Evolutionary conservation across 2,888 invertebrate species (phyloP).

Genomic region (Tenthredo livida): DNA sequence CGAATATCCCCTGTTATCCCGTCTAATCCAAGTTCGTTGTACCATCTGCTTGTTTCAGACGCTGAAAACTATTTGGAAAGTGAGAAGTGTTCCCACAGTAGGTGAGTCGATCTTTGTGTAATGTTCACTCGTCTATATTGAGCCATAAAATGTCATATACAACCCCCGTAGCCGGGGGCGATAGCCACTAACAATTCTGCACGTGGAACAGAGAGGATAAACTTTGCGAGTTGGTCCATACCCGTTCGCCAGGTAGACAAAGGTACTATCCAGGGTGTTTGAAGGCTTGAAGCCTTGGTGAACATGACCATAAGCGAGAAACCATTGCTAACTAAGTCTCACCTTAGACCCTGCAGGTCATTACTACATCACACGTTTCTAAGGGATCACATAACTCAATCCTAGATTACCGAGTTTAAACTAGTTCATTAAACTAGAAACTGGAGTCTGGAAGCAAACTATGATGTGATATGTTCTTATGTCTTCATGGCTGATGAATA

Average conservation of each 20-base stretch:
- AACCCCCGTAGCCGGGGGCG: not conserved
- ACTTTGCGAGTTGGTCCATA: conserved; percentile 7
- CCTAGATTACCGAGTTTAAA: not conserved
- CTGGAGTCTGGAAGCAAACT: not conserved
- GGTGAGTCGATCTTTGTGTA: not conserved
- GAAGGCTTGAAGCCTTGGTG: not conserved
- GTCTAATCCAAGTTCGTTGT: not conserved
- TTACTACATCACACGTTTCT: not conserved
- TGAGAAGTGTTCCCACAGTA: not conserved
- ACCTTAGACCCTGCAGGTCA: conserved; percentile 13
- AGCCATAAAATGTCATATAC: not conserved
- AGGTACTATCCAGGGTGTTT: not conserved
- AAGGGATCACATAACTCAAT: not conserved
- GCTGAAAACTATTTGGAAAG: conserved; percentile 14
- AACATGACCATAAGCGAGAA: conserved; percentile 6
- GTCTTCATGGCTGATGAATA: not conserved
- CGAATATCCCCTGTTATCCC: too few relatives aligned
- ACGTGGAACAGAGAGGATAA: not conserved
- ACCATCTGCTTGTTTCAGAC: conserved; percentile 7
- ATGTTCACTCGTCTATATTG: not conserved
- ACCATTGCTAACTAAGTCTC: not conserved
- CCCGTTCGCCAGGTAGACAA: not conserved
- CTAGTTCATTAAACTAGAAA: not conserved
- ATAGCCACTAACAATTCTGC: not conserved
- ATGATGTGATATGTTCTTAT: not conserved